Conservation (phyloP, 2,797 vertebrate species). For the Muraenolepis orangiensis region DNA sequence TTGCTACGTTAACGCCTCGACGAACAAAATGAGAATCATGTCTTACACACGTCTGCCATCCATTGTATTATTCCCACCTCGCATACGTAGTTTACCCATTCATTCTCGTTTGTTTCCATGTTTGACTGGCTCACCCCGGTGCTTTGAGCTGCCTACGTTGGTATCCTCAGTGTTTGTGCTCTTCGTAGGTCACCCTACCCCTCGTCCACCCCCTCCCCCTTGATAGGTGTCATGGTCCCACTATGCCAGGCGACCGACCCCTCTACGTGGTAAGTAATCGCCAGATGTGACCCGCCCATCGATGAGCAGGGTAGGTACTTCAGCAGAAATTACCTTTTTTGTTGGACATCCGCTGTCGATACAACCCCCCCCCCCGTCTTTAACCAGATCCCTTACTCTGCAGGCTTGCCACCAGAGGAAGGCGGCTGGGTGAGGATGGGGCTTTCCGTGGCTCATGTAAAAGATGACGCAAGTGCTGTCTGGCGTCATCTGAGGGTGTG, state of each 20-base stretch:
- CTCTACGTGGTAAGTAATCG: slow-evolving; percentile 49
- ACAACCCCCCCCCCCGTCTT: no score
- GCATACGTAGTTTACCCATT: neutral
- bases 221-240: slow-evolving; percentile 27
- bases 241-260: slow-evolving; percentile 9
- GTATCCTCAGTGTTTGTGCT: slow-evolving; percentile 67
- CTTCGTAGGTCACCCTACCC: slow-evolving; percentile 66
- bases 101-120: neutral
- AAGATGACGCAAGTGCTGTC: no score
- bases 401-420: no score
- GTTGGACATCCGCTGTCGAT: no score
- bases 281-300: slow-evolving; percentile 22
- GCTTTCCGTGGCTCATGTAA: no score
- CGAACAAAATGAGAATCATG: neutral
- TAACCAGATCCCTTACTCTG: no score
- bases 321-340: no score
- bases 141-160: slow-evolving; percentile 25
- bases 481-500: no score
- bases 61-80: neutral
- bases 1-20: neutral
- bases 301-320: neutral
- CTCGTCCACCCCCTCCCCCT: slow-evolving; percentile 34
- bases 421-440: no score
- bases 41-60: neutral
- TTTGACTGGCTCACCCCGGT: slow-evolving; percentile 5